Evolutionary conservation across 2,113 vertebrate species (phyloP).

Genomic region (Labeo rohita): DNA sequence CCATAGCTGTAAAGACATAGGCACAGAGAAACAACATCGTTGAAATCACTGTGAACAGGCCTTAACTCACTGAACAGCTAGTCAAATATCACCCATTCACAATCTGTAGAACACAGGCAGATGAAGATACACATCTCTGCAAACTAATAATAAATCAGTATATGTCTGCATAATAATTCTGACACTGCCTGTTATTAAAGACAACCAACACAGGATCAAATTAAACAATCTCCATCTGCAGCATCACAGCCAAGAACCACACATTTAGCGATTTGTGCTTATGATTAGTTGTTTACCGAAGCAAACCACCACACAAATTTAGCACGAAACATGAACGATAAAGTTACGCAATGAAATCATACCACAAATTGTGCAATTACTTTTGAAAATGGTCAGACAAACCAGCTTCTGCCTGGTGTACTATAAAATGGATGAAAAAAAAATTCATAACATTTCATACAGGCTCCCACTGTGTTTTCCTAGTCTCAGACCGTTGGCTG

Average conservation of each 20-base stretch:
- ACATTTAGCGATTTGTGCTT: neutral
- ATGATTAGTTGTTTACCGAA: neutral
- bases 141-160: neutral
- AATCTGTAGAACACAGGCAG: conserved; percentile 22
- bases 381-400: neutral
- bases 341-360: neutral
- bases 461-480: no score
- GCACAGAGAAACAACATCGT: no score
- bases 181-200: neutral
- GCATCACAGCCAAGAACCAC: neutral
- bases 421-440: neutral
- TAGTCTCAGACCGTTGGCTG: no score
- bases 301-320: neutral
- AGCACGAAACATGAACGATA: neutral
- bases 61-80: conserved; percentile 51
- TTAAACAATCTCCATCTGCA: neutral
- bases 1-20: no score
- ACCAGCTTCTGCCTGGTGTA: neutral
- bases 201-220: neutral
- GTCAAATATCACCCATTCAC: conserved; percentile 46
- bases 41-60: conserved; percentile 57
- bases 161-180: neutral
- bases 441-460: neutral
- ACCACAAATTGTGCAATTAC: neutral
- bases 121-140: neutral